Evolutionary conservation across 2,888 invertebrate genomes (phyloP).

Genomic region (Chymomyza amoena): DNA sequence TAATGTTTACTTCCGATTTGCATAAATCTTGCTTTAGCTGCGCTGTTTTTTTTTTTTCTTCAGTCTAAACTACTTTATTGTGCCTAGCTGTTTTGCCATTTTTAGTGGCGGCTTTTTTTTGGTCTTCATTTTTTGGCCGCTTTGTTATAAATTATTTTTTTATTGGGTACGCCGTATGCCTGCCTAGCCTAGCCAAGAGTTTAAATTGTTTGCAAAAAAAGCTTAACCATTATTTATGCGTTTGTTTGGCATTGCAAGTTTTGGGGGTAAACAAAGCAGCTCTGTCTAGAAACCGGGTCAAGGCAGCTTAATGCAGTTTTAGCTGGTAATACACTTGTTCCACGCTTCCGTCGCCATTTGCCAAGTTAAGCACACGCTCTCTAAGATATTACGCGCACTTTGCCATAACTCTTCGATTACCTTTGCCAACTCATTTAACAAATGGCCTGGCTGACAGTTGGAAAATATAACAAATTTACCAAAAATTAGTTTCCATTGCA

Average conservation of each 20-base stretch:
- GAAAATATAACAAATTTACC: conserved; percentile 67
- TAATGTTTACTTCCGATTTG: conserved; percentile 78
- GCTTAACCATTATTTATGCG: conserved; percentile 50
- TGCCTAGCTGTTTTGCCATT: conserved; percentile 19
- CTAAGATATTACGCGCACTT: not conserved
- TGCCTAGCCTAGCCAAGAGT: conserved; percentile 14
- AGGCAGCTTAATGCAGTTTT: conserved; percentile 19
- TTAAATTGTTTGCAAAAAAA: conserved; percentile 36
- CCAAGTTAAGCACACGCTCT: not conserved
- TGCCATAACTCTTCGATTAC: conserved; percentile 68
- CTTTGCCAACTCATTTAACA: conserved; percentile 70
- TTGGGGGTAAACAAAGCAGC: not conserved
- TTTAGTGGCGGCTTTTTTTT: conserved; percentile 28
- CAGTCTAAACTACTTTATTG: conserved; percentile 12
- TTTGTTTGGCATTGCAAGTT: conserved; percentile 32
- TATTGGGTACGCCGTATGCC: conserved; percentile 42
- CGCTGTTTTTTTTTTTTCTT: conserved; percentile 9
- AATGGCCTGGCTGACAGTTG: conserved; percentile 65
- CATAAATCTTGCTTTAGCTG: conserved; percentile 76
- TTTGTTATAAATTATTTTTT: conserved; percentile 71
- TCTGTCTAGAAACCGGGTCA: conserved; percentile 42
- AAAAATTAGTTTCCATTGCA: conserved; percentile 63
- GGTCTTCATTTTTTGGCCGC: conserved; percentile 22
- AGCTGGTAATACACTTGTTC: too few relatives aligned
- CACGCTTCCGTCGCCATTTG: not conserved